Conservation (phyloP, 2,797 vertebrate species). For the Danio aesculapii region DNA sequence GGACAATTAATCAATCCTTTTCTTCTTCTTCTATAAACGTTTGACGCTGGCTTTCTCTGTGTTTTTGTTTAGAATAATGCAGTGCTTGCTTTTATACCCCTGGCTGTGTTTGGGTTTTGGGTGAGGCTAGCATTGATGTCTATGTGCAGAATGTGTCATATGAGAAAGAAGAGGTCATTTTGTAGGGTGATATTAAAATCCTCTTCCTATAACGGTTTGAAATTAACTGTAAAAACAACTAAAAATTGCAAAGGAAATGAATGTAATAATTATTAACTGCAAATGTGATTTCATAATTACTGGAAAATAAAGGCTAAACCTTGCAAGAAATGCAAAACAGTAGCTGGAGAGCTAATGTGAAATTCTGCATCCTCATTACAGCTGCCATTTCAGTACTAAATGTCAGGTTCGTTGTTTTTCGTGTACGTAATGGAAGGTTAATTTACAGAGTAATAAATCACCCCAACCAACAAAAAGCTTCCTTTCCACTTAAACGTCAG, state of each 20-base stretch:
- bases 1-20: background rate
- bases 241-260: background rate
- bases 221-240: background rate
- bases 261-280: background rate
- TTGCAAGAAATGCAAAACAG: slow-evolving; percentile 22
- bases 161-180: slow-evolving; percentile 28
- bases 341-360: slow-evolving; percentile 42
- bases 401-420: slow-evolving; percentile 2
- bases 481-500: no score
- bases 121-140: slow-evolving; percentile 53
- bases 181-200: slow-evolving; percentile 18
- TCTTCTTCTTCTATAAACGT: background rate
- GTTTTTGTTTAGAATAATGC: background rate
- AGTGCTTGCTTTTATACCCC: slow-evolving; percentile 26
- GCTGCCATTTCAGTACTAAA: slow-evolving; percentile 36
- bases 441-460: background rate
- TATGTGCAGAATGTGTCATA: slow-evolving; percentile 67
- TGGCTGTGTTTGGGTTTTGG: slow-evolving; percentile 52
- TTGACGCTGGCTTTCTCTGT: background rate
- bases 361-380: slow-evolving; percentile 15
- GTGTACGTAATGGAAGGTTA: slow-evolving; percentile 18
- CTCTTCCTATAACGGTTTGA: background rate
- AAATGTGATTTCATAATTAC: slow-evolving; percentile 3
- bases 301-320: background rate
- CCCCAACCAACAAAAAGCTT: background rate